A percentile compares a stretch with the other conserved stretches of the same genome.
phyloP scores from a whole-genome alignment of 2,888 invertebrate genomes.

The Melanotus villosus region DNA sequence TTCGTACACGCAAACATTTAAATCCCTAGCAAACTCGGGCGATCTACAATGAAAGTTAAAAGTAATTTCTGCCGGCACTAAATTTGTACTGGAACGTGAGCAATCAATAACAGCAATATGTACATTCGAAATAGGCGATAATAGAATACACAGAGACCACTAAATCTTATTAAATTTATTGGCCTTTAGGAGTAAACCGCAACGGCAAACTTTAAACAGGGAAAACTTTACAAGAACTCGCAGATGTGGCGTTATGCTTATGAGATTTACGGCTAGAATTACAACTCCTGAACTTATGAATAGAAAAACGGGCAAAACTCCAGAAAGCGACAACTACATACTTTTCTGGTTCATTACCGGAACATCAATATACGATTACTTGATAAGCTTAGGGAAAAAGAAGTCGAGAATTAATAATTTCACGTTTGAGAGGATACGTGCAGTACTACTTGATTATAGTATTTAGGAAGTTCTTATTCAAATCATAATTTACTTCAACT shows the following conservation, averaged over 20 bases:
- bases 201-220: slow-evolving; percentile 36
- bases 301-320: slow-evolving; percentile 18
- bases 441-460: too few relatives aligned
- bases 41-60: too few relatives aligned
- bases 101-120: slow-evolving; percentile 9
- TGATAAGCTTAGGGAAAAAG: not conserved
- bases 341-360: slow-evolving; percentile 16
- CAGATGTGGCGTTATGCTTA: slow-evolving; percentile 43
- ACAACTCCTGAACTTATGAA: slow-evolving; percentile 18
- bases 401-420: not conserved
- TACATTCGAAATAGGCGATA: not conserved
- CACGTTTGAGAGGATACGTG: not conserved
- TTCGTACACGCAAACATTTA: not conserved
- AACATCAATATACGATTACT: slow-evolving; percentile 3
- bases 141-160: slow-evolving; percentile 18
- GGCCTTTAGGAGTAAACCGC: slow-evolving; percentile 34
- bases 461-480: slow-evolving; percentile 22
- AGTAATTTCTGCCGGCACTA: too few relatives aligned
- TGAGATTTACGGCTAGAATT: slow-evolving; percentile 42
- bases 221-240: slow-evolving; percentile 43
- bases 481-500: slow-evolving; percentile 24
- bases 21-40: too few relatives aligned
- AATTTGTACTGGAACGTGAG: not conserved
- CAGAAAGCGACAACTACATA: not conserved
- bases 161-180: slow-evolving; percentile 40